Evolutionary conservation across 2,797 vertebrate genomes (phyloP).

Genomic region (Cyprinella venusta): DNA sequence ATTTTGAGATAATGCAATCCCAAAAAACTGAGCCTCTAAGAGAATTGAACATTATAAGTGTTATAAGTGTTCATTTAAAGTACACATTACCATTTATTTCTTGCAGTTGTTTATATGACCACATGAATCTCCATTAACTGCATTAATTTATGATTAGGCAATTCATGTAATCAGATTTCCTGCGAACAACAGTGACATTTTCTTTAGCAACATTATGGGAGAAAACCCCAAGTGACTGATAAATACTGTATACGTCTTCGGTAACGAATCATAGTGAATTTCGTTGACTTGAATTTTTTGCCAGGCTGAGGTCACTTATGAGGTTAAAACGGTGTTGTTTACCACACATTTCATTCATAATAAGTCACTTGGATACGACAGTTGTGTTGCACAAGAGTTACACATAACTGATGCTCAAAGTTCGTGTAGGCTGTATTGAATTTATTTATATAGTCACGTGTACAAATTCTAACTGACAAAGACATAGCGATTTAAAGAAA

Average conservation of each 20-base stretch:
- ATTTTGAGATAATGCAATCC: conserved; percentile 58
- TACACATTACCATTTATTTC: background rate
- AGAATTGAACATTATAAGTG: background rate
- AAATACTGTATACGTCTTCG: background rate
- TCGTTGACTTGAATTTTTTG: conserved; percentile 1
- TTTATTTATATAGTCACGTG: background rate
- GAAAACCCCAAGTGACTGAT: background rate
- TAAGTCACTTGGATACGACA: background rate
- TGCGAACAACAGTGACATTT: background rate
- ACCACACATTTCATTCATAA: background rate
- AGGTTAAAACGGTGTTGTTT: background rate
- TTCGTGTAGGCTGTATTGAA: background rate
- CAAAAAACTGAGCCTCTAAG: background rate
- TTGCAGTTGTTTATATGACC: too few species aligned
- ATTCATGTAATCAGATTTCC: background rate
- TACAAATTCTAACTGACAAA: background rate
- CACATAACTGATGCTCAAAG: background rate
- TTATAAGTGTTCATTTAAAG: background rate
- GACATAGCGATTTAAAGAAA: background rate
- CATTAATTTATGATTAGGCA: background rate
- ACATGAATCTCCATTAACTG: background rate
- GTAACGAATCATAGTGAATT: background rate
- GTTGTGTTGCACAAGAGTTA: too few species aligned
- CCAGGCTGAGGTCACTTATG: background rate
- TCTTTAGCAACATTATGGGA: background rate